Conservation (phyloP, 2,888 invertebrate species). For the Drosophila leonis region DNA sequence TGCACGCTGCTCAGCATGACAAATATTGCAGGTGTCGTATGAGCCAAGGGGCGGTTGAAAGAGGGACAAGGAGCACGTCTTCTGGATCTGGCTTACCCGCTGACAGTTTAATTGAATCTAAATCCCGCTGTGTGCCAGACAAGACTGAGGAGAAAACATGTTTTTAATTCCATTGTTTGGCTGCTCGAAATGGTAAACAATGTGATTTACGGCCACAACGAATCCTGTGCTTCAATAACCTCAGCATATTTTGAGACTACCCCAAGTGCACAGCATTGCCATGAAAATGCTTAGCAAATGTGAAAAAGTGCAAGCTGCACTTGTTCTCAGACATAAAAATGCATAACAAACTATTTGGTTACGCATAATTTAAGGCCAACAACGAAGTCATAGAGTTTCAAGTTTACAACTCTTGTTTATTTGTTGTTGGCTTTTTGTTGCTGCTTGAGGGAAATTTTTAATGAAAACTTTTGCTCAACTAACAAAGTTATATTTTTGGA, state of each 20-base stretch:
- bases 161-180: conserved; percentile 66
- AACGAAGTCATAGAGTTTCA: conserved; percentile 24
- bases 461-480: neutral
- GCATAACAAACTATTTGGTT: conserved; percentile 29
- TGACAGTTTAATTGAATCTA: conserved; percentile 80
- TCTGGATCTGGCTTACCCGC: conserved; percentile 45
- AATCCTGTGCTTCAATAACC: conserved; percentile 7
- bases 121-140: conserved; percentile 53
- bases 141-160: conserved; percentile 28
- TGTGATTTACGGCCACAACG: conserved; percentile 62
- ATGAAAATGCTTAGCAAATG: conserved; percentile 51
- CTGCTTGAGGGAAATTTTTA: neutral
- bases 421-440: neutral
- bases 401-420: conserved; percentile 31
- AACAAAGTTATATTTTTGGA: neutral
- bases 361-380: conserved; percentile 28
- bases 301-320: conserved; percentile 48
- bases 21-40: conserved; percentile 60
- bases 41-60: conserved; percentile 1
- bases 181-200: conserved; percentile 53
- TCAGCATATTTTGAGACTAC: neutral
- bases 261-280: neutral
- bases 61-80: conserved; percentile 14
- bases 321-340: conserved; percentile 56
- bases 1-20: conserved; percentile 65